Evolutionary conservation across 2,113 vertebrate species (phyloP), one percentile per base, ranked within the genome.

Genomic region (Alligator sinensis): DNA sequence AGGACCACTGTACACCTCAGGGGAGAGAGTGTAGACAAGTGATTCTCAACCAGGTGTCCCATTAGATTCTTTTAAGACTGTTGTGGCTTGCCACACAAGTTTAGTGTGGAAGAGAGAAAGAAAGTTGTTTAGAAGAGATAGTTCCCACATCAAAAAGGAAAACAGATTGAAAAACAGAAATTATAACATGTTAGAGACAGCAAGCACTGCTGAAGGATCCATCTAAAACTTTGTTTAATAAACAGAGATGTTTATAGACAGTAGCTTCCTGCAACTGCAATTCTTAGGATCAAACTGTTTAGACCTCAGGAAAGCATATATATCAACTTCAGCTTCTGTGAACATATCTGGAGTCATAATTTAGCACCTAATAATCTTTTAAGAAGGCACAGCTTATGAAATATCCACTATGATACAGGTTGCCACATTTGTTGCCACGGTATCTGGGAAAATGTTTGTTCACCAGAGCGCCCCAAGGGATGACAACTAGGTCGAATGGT

Each of bases 131-230:
- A 79, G 77, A 81, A 84, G 55, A 38, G 1, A 11, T 25, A 82
- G 30, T 77, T 47, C 30, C 62, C 87, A 78, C n/a, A 95, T 92
- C 84, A 93, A 81, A 70, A 1, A 89, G 77, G 91, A 95, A 93
- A 91, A 66, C 1, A 91, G 75, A 92, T 81, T 55, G 72, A 70
- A 78, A 85, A 95, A 80, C 64, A 74, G 55, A 58, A 88, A 59
- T 70, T 77, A 87, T 87, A 80, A 90, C 38, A 80, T 24, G 66
- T 68, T 87, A 91, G 17, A n/a, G 55, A 57, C 25, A 75, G 78
- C 91, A 83, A 74, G 24, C 18, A 77, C 0, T 74, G 82, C 64
- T 70, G 24, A 30, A 60, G 64, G 34, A 81, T 77, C 30, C 81
- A 47, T 47, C 47, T 47, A 47, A 84, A 91, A 75, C 63, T 90